These are phyloP conservation scores for Nasonia oneida DNA, from an alignment of 2,888 invertebrate species.

Conservation along the genomic window DNA sequence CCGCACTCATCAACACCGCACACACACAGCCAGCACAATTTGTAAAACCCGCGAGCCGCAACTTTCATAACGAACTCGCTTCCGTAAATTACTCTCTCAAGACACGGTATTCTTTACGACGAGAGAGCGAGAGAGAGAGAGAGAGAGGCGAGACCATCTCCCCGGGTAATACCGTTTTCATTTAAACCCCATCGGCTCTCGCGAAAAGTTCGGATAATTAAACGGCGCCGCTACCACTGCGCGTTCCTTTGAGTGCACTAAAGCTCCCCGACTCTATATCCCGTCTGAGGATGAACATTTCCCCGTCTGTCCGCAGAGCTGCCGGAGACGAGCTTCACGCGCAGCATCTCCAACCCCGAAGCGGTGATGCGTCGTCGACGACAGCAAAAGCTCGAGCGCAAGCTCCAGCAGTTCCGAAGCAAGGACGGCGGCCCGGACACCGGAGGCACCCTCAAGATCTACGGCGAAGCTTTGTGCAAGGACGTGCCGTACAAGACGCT, in stretches of 20 bases:
- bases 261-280: background rate
- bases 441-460: constrained; percentile 94
- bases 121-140: no score
- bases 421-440: constrained; percentile 98
- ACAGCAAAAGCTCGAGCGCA: constrained; percentile 97
- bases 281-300: constrained; percentile 9
- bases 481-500: constrained; percentile 99
- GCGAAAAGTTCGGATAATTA: constrained; percentile 13
- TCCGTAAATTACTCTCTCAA: constrained; percentile 5
- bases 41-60: background rate
- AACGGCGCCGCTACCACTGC: background rate
- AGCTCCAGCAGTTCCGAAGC: constrained; percentile 96
- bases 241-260: background rate
- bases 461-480: constrained; percentile 96
- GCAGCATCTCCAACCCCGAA: constrained; percentile 99
- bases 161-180: constrained; percentile 16
- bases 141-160: background rate
- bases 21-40: background rate
- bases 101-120: background rate
- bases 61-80: constrained; percentile 21
- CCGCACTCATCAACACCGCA: background rate
- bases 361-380: constrained; percentile 98
- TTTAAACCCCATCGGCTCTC: constrained; percentile 10
- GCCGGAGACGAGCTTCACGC: constrained; percentile 98
- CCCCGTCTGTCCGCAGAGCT: constrained; percentile 84